A percentile compares a stretch with the other conserved stretches of the same genome.
phyloP scores from a whole-genome alignment of 35 echinoderm and acorn worm genomes.

The Nesometra sesokonis region DNA sequence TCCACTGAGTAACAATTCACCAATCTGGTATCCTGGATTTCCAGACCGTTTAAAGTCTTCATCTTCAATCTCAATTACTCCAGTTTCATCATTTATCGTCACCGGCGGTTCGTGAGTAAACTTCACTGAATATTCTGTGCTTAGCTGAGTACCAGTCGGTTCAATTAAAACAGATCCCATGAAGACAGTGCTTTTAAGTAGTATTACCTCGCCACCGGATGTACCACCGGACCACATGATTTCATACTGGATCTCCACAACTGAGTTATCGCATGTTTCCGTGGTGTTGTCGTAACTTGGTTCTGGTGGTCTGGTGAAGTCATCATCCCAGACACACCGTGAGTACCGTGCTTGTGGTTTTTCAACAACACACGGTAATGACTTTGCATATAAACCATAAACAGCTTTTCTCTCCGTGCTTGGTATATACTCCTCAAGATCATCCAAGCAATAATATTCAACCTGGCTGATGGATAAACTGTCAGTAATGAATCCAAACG shows the following conservation, averaged over 20 bases:
- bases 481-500: constrained; percentile 17
- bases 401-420: constrained; percentile 2
- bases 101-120: constrained; percentile 43
- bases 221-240: constrained; percentile 62
- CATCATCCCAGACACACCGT: constrained; percentile 91
- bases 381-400: constrained; percentile 27
- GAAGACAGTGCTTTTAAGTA: constrained; percentile 26
- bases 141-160: neutral
- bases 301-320: constrained; percentile 48
- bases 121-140: constrained; percentile 24
- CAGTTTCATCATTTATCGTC: constrained; percentile 2
- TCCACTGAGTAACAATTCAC: constrained; percentile 50
- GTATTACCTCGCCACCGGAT: constrained; percentile 28
- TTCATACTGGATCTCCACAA: constrained; percentile 68
- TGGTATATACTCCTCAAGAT: constrained; percentile 6
- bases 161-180: constrained; percentile 38
- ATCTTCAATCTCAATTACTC: neutral
- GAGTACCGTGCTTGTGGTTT: neutral
- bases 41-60: constrained; percentile 38
- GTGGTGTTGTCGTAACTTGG: constrained; percentile 53
- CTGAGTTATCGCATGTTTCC: constrained; percentile 45
- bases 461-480: neutral
- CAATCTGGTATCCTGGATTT: constrained; percentile 77
- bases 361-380: constrained; percentile 32
- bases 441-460: constrained; percentile 62